Base-by-base conservation (phyloP, 2,113 vertebrate genomes). In the Octodon degus region DNA sequence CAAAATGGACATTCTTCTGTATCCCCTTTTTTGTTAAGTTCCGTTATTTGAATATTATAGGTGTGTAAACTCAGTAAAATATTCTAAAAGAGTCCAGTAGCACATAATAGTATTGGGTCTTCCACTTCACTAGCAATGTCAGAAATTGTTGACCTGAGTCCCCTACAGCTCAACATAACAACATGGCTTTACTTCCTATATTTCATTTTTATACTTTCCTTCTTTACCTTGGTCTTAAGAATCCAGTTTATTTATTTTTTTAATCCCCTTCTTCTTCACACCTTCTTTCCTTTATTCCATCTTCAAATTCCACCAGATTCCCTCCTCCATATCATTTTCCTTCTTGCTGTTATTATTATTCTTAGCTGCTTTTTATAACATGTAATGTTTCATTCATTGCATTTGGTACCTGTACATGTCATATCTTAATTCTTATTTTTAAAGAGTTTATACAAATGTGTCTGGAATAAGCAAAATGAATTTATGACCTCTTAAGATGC, bases 401-500 rank as follows among this genome's bases (percentile, higher is more conserved):
- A 50, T 50, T 77, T 47, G 25, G 25, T 50, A 50, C 25, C 13
- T 77, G 14, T 17, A 50, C 43, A 77, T 50, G 43, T 16, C 25
- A 50, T 77, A 77, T 17, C 43, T 77, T 50, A 30, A 77, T 77
- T 30, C 43, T 77, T 77, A 50, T 11, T 77, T 93, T 67, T 19
- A 62, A 90, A 70, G 3, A 1, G 62, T 68, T 89, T 47, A 55
- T 62, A 43, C 47, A 80, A 89, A 37, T 68, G 86, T 43, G 74
- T 97, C 82, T 94, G 10, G 65, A 77, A 84, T 87, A 55, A 92
- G 24, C 30, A 90, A 62, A 89, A 60, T 86, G 53, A 86, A 91
- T 4, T 67, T 60, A 14, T 34, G 74, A 83, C 72, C 90, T 82
- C 65, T 58, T 82, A 74, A 47, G 22, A 77, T 83, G 40, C 16